Conservation (phyloP, 2,113 vertebrate genomes). For the Corynorhinus townsendii region DNA sequence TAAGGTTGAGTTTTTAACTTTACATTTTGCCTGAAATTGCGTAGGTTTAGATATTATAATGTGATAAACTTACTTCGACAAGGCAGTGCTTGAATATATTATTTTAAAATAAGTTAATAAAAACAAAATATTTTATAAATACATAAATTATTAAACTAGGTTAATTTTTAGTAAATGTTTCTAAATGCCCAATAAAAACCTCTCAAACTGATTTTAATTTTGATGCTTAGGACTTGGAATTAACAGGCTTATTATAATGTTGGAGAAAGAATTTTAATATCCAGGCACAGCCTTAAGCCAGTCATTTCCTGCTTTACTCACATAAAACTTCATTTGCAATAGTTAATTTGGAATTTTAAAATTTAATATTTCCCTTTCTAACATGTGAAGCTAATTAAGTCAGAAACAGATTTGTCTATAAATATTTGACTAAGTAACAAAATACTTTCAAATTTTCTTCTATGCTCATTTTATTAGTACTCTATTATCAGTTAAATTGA, state of each 20-base stretch:
- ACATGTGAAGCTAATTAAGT: conserved; percentile 41
- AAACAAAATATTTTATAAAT: neutral
- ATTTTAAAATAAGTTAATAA: conserved; percentile 25
- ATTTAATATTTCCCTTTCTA: conserved; percentile 41
- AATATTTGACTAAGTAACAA: conserved; percentile 28
- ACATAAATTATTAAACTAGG: neutral
- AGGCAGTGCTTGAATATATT: neutral
- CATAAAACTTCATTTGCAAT: neutral
- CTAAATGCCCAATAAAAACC: neutral
- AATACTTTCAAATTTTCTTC: conserved; percentile 34
- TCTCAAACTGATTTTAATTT: conserved; percentile 10
- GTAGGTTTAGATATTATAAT: neutral
- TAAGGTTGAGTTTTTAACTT: conserved; percentile 13
- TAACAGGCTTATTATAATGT: conserved; percentile 3
- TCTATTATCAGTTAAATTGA: conserved; percentile 26
- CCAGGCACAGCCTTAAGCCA: neutral
- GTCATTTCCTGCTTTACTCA: neutral
- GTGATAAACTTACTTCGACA: conserved; percentile 18
- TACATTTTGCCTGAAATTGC: neutral
- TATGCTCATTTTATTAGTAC: neutral
- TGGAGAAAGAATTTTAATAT: conserved; percentile 31
- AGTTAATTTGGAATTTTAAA: conserved; percentile 27
- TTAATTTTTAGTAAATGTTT: conserved; percentile 25
- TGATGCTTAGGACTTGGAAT: conserved; percentile 11
- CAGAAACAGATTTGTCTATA: conserved; percentile 2